These are phyloP conservation scores for Trimorus sp. DNA, from an alignment of 2,888 invertebrate genomes.

Conservation along the genomic window DNA sequence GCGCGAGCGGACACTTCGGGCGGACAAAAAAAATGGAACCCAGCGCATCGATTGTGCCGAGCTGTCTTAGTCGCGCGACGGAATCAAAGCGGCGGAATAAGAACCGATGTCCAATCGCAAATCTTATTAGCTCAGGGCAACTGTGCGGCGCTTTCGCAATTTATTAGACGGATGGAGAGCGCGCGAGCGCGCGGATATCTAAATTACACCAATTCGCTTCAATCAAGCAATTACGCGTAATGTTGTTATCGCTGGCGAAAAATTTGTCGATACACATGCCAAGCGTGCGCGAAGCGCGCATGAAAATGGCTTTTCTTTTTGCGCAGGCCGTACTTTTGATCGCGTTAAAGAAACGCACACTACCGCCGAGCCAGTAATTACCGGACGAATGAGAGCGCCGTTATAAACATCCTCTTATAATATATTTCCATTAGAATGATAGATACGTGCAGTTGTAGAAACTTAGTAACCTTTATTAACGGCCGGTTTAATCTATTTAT, in stretches of 20 bases:
- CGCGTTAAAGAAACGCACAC: conserved; percentile 68
- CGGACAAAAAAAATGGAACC: not conserved
- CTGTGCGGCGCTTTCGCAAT: conserved; percentile 72
- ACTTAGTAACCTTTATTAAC: conserved; percentile 66
- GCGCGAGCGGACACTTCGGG: not conserved
- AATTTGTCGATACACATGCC: conserved; percentile 71
- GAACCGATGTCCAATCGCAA: conserved; percentile 68
- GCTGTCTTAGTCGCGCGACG: conserved; percentile 27
- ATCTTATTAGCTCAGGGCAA: conserved; percentile 70
- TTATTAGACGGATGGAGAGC: conserved; percentile 70
- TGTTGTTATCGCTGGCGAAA: conserved; percentile 71
- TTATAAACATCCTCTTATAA: conserved; percentile 64
- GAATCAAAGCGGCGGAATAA: conserved; percentile 46
- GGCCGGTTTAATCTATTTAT: conserved; percentile 65
- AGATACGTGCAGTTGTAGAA: conserved; percentile 64
- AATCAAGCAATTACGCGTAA: conserved; percentile 77
- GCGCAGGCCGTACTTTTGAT: conserved; percentile 32
- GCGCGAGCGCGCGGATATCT: conserved; percentile 69
- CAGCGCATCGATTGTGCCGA: conserved; percentile 27
- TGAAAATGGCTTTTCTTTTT: conserved; percentile 20
- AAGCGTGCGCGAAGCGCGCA: not conserved
- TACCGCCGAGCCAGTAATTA: conserved; percentile 75
- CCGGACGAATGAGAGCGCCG: conserved; percentile 68
- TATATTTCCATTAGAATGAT: conserved; percentile 66
- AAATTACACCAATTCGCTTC: conserved; percentile 75